Percentiles rank a stretch among this genome's conserved stretches.
Conservation (phyloP, 2,113 vertebrate genomes). For the Papio anubis region DNA sequence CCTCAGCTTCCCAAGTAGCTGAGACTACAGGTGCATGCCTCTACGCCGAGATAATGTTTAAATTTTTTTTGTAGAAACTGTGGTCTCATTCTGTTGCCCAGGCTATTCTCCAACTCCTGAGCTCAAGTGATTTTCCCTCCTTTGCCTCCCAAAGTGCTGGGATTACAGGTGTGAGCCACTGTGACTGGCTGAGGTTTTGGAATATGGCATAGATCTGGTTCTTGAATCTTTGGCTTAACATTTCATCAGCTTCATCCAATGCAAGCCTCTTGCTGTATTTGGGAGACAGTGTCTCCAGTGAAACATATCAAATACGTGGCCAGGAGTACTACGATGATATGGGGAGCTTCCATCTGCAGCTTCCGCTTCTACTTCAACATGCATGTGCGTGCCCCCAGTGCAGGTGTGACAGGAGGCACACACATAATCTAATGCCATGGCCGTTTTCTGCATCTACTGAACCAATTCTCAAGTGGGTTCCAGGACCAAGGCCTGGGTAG, state of each 20-base stretch:
- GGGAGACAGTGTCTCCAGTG: conserved; percentile 86
- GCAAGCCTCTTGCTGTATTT: conserved; percentile 88
- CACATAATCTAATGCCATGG: conserved; percentile 92
- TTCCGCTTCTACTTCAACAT: conserved; percentile 87
- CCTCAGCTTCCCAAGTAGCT: too few species aligned
- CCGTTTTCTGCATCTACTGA: conserved; percentile 93
- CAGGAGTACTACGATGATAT: conserved; percentile 91
- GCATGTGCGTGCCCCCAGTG: conserved; percentile 90
- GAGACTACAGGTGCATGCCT: too few species aligned
- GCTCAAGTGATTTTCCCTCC: too few species aligned
- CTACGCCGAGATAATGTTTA: too few species aligned
- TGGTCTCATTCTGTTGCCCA: too few species aligned
- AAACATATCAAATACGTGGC: conserved; percentile 92
- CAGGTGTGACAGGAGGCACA: conserved; percentile 91
- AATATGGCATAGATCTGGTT: conserved; percentile 89
- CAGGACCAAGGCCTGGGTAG: conserved; percentile 85
- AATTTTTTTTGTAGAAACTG: too few species aligned
- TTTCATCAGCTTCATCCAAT: conserved; percentile 87
- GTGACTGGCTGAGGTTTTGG: conserved; percentile 75
- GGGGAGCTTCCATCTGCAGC: conserved; percentile 88
- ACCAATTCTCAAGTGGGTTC: conserved; percentile 86
- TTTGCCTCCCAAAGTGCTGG: too few species aligned
- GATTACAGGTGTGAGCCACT: too few species aligned
- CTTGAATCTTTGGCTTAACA: conserved; percentile 87
- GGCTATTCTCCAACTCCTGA: too few species aligned